These are phyloP conservation scores for Actenoides lindsayi DNA, from an alignment of 2,113 vertebrate genomes.

Conservation along the genomic window DNA sequence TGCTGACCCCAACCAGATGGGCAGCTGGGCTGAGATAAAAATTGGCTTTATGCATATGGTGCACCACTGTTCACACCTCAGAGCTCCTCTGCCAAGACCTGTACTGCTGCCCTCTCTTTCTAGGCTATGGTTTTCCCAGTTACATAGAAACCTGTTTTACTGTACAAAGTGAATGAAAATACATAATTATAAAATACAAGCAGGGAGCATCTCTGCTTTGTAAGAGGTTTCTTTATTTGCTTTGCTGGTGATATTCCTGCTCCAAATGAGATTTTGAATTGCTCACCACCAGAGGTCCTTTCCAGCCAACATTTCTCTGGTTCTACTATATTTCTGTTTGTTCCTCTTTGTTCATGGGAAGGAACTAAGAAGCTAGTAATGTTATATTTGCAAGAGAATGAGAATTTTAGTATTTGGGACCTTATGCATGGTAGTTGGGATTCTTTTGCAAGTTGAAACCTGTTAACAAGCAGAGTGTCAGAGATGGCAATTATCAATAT, in stretches of 20 bases:
- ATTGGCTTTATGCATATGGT: neutral
- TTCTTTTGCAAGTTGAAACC: neutral
- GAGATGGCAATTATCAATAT: neutral
- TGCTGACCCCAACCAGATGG: neutral
- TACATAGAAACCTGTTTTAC: neutral
- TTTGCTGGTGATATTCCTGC: neutral
- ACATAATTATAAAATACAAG: neutral
- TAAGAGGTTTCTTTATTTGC: neutral
- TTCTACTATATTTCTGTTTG: neutral
- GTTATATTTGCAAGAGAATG: neutral
- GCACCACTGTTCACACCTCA: neutral
- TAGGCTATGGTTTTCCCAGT: constrained; percentile 6
- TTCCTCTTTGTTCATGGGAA: neutral
- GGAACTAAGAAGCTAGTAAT: neutral
- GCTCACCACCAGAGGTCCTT: constrained; percentile 55
- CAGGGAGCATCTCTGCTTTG: neutral
- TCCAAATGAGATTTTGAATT: neutral
- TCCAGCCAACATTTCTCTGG: neutral
- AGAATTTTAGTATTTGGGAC: neutral
- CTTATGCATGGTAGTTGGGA: neutral
- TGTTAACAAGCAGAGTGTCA: neutral
- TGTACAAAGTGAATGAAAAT: neutral
- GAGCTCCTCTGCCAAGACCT: neutral
- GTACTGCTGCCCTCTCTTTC: neutral
- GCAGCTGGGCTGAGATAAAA: neutral